A percentile compares a stretch with the other conserved stretches of the same genome.
These are phyloP conservation scores for Chirona hameri DNA, from an alignment of 2,888 invertebrate genomes.

Conservation along the genomic window DNA sequence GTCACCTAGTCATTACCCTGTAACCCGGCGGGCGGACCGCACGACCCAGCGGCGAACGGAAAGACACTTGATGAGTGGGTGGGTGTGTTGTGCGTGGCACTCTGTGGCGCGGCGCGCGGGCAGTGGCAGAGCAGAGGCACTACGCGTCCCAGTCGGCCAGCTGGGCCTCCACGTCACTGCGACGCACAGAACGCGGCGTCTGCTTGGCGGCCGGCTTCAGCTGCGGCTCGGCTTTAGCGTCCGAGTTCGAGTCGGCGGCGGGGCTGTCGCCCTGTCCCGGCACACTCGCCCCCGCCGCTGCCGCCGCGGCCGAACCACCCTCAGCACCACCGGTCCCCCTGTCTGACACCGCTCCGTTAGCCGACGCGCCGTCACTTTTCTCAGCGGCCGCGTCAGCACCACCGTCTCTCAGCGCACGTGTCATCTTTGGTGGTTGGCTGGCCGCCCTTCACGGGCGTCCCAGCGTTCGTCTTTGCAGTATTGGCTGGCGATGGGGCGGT, in stretches of 20 bases:
- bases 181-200: neutral
- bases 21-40: neutral
- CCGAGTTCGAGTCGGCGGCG: too few species aligned
- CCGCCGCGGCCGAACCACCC: neutral
- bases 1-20: neutral
- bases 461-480: too few species aligned
- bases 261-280: neutral
- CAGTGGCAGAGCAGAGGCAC: neutral
- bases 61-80: too few species aligned
- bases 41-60: neutral
- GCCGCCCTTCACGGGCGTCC: too few species aligned
- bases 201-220: neutral
- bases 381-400: neutral
- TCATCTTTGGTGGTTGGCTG: neutral
- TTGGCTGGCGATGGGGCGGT: too few species aligned
- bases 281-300: neutral
- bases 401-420: neutral
- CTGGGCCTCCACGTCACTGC: neutral
- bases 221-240: too few species aligned
- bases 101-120: neutral
- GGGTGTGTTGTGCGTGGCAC: too few species aligned
- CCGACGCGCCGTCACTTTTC: neutral
- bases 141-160: slow-evolving; percentile 27
- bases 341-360: neutral
- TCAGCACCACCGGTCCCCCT: neutral